Evolutionary conservation across 2,797 vertebrate genomes (phyloP).

Genomic region (Paramormyrops hopkinsi): DNA sequence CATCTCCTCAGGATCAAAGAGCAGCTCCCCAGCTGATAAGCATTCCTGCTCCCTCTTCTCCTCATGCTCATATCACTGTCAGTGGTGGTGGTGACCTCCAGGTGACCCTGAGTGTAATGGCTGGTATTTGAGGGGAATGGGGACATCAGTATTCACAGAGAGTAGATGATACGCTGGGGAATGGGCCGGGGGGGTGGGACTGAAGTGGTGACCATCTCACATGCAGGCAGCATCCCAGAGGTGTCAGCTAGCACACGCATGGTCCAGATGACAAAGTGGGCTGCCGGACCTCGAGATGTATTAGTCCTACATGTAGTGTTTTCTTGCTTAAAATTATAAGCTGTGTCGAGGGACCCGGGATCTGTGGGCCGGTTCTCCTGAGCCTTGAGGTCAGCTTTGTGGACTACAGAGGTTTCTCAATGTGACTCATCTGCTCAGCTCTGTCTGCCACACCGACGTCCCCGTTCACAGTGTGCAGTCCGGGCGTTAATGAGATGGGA

Average conservation of each 20-base stretch:
- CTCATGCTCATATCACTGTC: background rate
- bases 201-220: background rate
- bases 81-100: background rate
- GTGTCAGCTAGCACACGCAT: conserved; percentile 42
- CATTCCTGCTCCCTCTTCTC: background rate
- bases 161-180: background rate
- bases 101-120: conserved; percentile 23
- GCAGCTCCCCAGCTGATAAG: background rate
- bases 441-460: background rate
- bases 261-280: conserved; percentile 47
- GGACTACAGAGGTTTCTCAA: background rate
- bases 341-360: background rate
- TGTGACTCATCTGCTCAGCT: background rate
- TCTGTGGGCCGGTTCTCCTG: too few relatives aligned
- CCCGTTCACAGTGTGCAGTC: background rate
- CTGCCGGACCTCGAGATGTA: background rate
- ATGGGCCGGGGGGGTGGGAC: background rate
- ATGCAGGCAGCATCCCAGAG: background rate
- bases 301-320: conserved; percentile 27
- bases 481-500: background rate
- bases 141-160: background rate
- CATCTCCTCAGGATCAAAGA: background rate
- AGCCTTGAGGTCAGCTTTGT: background rate
- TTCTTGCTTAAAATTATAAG: background rate
- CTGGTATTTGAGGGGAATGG: background rate